Evolutionary conservation across 23 tunicate species (phyloP).

Genomic region (Trididemnum miniatum): DNA sequence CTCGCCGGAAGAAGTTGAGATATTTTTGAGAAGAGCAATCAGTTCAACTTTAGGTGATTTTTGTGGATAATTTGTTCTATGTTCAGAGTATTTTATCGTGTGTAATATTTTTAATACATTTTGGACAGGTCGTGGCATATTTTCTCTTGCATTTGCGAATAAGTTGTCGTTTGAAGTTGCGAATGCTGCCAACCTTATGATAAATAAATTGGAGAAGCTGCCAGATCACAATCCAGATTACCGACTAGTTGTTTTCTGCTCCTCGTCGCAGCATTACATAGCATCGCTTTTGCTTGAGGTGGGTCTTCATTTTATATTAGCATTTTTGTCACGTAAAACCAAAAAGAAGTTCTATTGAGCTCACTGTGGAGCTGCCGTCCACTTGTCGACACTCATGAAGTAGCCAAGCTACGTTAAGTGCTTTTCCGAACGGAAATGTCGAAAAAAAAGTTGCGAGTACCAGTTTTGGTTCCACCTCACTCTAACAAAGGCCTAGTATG

Average conservation of each 20-base stretch:
- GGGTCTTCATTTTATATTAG: no score
- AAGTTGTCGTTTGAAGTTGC: conserved; percentile 58
- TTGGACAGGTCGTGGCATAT: conserved; percentile 36
- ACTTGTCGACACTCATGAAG: no score
- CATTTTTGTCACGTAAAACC: no score
- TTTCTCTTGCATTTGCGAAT: conserved; percentile 56
- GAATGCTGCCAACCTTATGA: conserved; percentile 21
- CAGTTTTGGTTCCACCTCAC: no score
- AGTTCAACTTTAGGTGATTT: no score
- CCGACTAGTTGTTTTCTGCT: conserved; percentile 52
- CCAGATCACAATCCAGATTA: neutral
- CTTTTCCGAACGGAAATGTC: neutral
- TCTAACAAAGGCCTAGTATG: neutral
- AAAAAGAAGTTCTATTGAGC: no score
- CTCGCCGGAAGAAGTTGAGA: conserved; percentile 57
- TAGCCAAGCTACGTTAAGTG: no score
- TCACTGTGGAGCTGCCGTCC: no score
- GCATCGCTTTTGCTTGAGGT: conserved; percentile 68
- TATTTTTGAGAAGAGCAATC: conserved; percentile 60
- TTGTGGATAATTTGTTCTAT: no score
- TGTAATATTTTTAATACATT: neutral
- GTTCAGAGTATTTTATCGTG: no score
- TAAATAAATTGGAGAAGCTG: conserved; percentile 31
- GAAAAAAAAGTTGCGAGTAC: no score
- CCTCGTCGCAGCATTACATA: conserved; percentile 43